Conservation (phyloP, 1,140 invertebrate species). For the Dreissena polymorpha region DNA sequence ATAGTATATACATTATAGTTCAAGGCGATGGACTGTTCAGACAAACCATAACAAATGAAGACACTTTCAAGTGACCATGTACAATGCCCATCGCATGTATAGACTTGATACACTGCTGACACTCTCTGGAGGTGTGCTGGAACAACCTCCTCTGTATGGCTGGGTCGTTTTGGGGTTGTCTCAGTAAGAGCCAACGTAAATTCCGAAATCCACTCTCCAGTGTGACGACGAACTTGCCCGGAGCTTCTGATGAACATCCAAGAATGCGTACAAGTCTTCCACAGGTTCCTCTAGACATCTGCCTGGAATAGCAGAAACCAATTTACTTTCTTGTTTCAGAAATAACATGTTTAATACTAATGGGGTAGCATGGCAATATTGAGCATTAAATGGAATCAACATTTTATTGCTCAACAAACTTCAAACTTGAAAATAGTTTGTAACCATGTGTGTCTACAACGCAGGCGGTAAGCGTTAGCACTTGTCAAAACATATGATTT, state of each 20-base stretch:
- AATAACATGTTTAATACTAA: background rate
- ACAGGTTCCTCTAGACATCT: constrained; percentile 11
- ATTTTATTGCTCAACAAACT: background rate
- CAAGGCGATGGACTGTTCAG: background rate
- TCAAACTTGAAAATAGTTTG: constrained; percentile 7
- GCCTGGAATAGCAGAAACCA: constrained; percentile 3
- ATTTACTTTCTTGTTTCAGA: background rate
- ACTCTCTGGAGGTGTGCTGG: constrained; percentile 23
- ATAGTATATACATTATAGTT: background rate
- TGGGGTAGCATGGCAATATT: background rate
- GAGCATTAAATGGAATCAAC: background rate
- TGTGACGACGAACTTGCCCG: constrained; percentile 24
- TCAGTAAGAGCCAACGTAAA: background rate
- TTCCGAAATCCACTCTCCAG: constrained; percentile 7
- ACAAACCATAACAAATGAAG: constrained; percentile 24
- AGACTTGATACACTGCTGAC: constrained; percentile 8
- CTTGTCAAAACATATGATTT: background rate
- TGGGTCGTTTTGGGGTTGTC: background rate
- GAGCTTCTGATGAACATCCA: background rate
- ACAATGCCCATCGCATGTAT: constrained; percentile 36
- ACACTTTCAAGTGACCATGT: constrained; percentile 29
- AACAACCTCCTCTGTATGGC: background rate
- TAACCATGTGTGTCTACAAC: background rate
- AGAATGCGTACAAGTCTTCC: constrained; percentile 21
- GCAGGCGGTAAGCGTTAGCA: background rate